Evolutionary conservation across 2,113 vertebrate genomes (phyloP).

Genomic region (Athene noctua): DNA sequence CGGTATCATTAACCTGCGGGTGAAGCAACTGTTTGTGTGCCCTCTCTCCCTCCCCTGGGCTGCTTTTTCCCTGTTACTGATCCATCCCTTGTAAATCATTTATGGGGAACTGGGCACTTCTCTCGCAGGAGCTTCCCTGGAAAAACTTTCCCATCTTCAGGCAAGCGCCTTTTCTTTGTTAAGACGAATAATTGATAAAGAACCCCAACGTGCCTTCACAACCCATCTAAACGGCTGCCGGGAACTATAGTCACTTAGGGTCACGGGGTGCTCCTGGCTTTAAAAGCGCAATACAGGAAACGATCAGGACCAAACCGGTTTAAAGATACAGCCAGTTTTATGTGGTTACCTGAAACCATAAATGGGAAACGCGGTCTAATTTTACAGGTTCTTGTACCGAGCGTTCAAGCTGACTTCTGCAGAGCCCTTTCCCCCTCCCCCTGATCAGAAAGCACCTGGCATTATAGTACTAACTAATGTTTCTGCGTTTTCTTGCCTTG

Average conservation of each 20-base stretch:
- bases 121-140: conserved; percentile 29
- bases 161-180: conserved; percentile 23
- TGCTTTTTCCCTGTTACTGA: conserved; percentile 26
- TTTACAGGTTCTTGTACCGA: neutral
- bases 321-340: conserved; percentile 42
- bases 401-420: neutral
- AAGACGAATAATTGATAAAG: conserved; percentile 34
- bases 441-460: neutral
- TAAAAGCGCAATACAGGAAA: conserved; percentile 51
- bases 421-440: neutral
- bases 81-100: conserved; percentile 57
- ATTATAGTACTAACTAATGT: neutral
- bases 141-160: conserved; percentile 48
- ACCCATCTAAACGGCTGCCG: conserved; percentile 31
- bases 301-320: conserved; percentile 40
- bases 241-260: conserved; percentile 10
- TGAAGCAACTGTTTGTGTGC: neutral
- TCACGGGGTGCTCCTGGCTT: conserved; percentile 24
- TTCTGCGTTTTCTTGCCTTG: neutral
- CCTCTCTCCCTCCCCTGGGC: neutral
- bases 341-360: conserved; percentile 33
- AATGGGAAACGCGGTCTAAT: conserved; percentile 2
- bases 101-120: conserved; percentile 15
- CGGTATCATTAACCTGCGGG: conserved; percentile 18
- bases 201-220: conserved; percentile 35